Evolutionary conservation across 2,113 vertebrate species (phyloP), one percentile per base, ranked within the genome.

Genomic region (Bathybates hornii): DNA sequence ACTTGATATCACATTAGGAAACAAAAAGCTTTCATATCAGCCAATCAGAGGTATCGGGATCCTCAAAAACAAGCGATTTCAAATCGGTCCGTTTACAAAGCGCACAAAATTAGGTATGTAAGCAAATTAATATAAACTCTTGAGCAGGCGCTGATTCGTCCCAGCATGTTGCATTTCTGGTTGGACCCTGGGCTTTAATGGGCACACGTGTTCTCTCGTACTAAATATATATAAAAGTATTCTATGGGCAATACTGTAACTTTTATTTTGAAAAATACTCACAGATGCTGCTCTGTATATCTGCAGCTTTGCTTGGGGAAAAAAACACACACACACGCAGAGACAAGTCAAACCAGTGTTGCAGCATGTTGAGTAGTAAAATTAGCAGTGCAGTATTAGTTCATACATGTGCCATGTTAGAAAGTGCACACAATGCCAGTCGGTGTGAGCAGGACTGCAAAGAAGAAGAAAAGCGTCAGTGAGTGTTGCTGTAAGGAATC

Each of bases 371-470:
- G 81, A 32, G 34, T 76, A 84, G 76, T 21, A 78, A 73, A 79
- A n/a, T 12, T 8, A 83, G 52, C 61, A 66, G 85, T 9, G 57
- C 87, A 87, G 90, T 84, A 66, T 94, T 88, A 89, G 61, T 68
- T 83, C 6, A 38, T 59, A 59, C 71, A 41, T 57, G 91, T 86
- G 86, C 92, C 86, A 87, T 87, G 68, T 24, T 81, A 66, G 57
- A 84, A 88, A 63, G 5, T n/a, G 54, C 24, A 32, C 71, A 86
- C 71, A 81, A 57, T 17, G 21, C 14, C 61, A 76, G 73, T 86
- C 34, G 24, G 73, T 86, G 27, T 84, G 76, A 52, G 14, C 59
- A 27, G 52, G 50, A 82, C 86, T 73, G 78, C 81, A 41, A 54
- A 76, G 68, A 78, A 34, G 59, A 48, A 78, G 13, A 48, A 80